These are phyloP conservation scores for Teleogryllus oceanicus DNA, from an alignment of 2,888 invertebrate genomes.

Conservation along the genomic window DNA sequence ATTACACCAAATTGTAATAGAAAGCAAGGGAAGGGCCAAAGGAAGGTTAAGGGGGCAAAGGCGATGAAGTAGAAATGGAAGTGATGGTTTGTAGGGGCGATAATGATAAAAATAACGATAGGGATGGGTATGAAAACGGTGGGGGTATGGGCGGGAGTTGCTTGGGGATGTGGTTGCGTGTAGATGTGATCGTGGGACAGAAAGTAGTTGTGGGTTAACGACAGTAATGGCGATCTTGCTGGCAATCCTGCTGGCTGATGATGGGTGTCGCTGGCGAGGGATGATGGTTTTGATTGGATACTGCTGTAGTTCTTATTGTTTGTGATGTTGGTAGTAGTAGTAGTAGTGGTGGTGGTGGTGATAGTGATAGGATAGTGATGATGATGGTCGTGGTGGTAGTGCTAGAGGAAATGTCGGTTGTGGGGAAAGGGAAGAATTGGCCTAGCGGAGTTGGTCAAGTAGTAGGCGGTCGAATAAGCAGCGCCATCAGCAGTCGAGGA, in stretches of 20 bases:
- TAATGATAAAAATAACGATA: constrained; percentile 49
- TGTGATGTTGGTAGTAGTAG: constrained; percentile 40
- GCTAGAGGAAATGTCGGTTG: constrained; percentile 36
- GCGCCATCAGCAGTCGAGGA: constrained; percentile 55
- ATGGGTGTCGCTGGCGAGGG: no score
- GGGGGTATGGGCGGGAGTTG: not conserved
- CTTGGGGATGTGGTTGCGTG: no score
- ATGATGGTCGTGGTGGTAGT: constrained; percentile 27
- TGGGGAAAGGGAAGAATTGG: constrained; percentile 49
- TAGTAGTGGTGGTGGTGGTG: constrained; percentile 41
- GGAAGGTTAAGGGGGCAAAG: no score
- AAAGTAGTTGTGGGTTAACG: no score
- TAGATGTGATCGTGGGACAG: no score
- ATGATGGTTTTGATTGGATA: no score
- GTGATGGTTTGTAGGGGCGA: constrained; percentile 43
- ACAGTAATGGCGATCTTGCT: no score
- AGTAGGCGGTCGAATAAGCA: constrained; percentile 74
- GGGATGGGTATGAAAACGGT: constrained; percentile 40
- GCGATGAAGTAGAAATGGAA: no score
- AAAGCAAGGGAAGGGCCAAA: no score
- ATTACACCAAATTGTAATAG: no score
- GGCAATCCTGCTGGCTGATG: no score
- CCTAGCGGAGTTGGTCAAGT: constrained; percentile 63
- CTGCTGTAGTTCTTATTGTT: no score
- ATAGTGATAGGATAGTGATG: constrained; percentile 23